Conservation (phyloP, 2,888 invertebrate species). For the Gasteruption jaculator region DNA sequence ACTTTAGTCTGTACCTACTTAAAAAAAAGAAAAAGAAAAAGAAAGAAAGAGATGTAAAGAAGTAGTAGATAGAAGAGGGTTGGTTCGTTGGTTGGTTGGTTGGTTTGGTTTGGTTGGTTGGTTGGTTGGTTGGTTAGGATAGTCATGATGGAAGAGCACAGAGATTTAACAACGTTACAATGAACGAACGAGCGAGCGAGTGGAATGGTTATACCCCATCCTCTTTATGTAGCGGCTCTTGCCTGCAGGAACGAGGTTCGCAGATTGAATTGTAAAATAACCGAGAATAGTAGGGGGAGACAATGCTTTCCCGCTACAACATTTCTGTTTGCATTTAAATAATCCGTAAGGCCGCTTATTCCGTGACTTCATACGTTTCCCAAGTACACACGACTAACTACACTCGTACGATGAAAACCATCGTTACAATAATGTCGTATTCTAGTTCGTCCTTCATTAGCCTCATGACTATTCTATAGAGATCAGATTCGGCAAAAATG, state of each 20-base stretch:
- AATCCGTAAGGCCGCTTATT: constrained; percentile 40
- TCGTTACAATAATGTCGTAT: no score
- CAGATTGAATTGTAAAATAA: constrained; percentile 51
- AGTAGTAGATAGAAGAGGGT: not conserved
- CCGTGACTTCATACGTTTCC: constrained; percentile 16
- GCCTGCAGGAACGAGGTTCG: constrained; percentile 24
- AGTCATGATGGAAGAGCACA: constrained; percentile 44
- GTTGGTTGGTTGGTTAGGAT: constrained; percentile 16
- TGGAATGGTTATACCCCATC: no score
- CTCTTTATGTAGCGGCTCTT: no score
- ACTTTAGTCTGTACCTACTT: no score
- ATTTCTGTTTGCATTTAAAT: constrained; percentile 51
- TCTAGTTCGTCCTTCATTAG: no score
- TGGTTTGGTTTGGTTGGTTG: no score
- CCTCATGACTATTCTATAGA: no score
- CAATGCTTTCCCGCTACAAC: constrained; percentile 44
- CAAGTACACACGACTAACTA: no score
- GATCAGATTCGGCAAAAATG: no score
- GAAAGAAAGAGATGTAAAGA: no score
- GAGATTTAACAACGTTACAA: constrained; percentile 48
- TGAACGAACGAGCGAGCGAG: constrained; percentile 33
- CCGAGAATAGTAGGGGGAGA: constrained; percentile 43
- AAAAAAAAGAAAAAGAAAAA: no score
- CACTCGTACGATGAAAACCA: no score
- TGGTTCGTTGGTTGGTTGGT: constrained; percentile 1